Conservation (phyloP, 2,888 invertebrate genomes). For the Phymatocera aterrima region DNA sequence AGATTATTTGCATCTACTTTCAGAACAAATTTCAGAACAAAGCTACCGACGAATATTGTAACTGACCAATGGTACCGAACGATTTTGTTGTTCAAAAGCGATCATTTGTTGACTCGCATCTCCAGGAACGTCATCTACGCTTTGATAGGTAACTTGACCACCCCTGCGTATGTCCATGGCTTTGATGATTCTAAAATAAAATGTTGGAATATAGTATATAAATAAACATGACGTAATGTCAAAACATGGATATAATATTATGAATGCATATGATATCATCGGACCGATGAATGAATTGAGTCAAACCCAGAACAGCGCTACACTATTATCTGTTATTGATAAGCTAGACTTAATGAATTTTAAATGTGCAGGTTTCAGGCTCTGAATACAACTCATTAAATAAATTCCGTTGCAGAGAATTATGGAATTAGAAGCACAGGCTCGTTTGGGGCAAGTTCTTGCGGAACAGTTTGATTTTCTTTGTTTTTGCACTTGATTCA, state of each 20-base stretch:
- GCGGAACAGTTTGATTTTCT: neutral
- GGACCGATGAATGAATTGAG: neutral
- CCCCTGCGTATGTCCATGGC: slow-evolving; percentile 24
- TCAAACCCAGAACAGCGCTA: neutral
- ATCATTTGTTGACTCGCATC: slow-evolving; percentile 59
- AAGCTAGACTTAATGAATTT: neutral
- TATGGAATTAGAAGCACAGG: neutral
- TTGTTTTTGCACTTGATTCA: no score
- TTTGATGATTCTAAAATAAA: slow-evolving; percentile 9
- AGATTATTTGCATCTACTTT: no score
- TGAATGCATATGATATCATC: neutral
- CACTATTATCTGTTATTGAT: neutral
- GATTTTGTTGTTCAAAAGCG: slow-evolving; percentile 56
- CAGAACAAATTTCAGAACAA: neutral
- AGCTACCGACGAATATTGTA: neutral
- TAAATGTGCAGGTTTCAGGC: neutral
- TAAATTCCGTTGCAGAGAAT: neutral
- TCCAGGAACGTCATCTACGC: slow-evolving; percentile 49
- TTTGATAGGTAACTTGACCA: neutral
- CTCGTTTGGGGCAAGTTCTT: neutral
- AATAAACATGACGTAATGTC: neutral
- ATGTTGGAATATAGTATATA: no score
- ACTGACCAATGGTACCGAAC: slow-evolving; percentile 45
- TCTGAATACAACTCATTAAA: neutral
- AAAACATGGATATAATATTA: neutral